A percentile compares a stretch with the other conserved stretches of the same genome.
Evolutionary conservation across 2,113 vertebrate species (phyloP).

Genomic region (Xerus inauris): DNA sequence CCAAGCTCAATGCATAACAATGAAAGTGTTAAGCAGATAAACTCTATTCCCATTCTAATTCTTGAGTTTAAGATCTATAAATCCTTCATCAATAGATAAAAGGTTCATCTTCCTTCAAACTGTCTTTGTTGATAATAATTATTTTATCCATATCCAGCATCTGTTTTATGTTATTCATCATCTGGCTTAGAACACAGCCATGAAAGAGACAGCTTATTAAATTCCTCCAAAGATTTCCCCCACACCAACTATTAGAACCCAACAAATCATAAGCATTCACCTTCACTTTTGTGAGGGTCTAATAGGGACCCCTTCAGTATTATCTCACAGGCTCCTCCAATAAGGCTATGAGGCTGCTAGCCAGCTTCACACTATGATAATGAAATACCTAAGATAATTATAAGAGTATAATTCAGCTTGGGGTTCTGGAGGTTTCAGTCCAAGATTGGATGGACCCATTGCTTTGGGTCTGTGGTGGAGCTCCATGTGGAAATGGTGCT

Average conservation of each 20-base stretch:
- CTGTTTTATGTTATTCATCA: slow-evolving; percentile 12
- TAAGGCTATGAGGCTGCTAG: background rate
- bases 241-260: background rate
- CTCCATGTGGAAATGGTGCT: background rate
- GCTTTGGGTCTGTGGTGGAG: background rate
- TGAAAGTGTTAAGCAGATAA: background rate
- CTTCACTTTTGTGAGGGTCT: background rate
- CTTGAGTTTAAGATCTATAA: background rate
- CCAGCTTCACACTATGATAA: background rate
- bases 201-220: background rate
- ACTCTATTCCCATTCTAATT: background rate
- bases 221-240: background rate
- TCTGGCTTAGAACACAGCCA: background rate
- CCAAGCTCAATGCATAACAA: background rate
- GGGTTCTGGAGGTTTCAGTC: background rate
- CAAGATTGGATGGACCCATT: background rate
- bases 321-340: background rate
- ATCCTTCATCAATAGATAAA: slow-evolving; percentile 13
- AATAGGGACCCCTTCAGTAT: background rate
- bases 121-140: slow-evolving; percentile 35
- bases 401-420: background rate
- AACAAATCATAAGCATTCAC: background rate
- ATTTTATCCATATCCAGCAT: background rate
- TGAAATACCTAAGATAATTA: background rate
- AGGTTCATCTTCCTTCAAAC: slow-evolving; percentile 8